These are phyloP conservation scores for Zaprionus inermis DNA, from an alignment of 1,140 invertebrate genomes.

Conservation along the genomic window DNA sequence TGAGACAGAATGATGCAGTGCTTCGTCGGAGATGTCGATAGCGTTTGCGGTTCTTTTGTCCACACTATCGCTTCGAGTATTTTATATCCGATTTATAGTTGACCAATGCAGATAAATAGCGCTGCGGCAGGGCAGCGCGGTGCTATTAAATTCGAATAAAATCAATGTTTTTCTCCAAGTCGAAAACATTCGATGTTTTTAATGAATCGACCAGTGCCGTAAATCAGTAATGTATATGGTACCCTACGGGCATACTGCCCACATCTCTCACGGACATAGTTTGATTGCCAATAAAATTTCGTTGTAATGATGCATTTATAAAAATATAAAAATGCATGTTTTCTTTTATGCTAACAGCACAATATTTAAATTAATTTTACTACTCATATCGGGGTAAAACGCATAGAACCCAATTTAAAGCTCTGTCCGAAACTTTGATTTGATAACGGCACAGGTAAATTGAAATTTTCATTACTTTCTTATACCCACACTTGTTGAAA, in stretches of 20 bases:
- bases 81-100: constrained; percentile 74
- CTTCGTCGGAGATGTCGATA: constrained; percentile 51
- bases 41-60: constrained; percentile 79
- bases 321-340: constrained; percentile 67
- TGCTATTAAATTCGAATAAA: constrained; percentile 79
- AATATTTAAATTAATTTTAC: constrained; percentile 75
- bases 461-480: neutral
- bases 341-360: constrained; percentile 29
- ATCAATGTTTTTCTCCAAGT: constrained; percentile 58
- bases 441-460: neutral
- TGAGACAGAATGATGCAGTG: constrained; percentile 50
- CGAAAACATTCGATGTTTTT: constrained; percentile 52
- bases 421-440: neutral
- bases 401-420: neutral
- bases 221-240: constrained; percentile 76
- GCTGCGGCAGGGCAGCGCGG: constrained; percentile 14
- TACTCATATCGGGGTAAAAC: constrained; percentile 23
- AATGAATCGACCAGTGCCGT: constrained; percentile 71
- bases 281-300: constrained; percentile 62
- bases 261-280: constrained; percentile 47
- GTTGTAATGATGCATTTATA: constrained; percentile 78
- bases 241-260: constrained; percentile 31
- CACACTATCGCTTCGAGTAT: constrained; percentile 50
- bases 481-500: neutral
- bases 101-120: constrained; percentile 62